Base-by-base conservation (phyloP, 2,113 vertebrate species). In the Edolisoma coerulescens region DNA sequence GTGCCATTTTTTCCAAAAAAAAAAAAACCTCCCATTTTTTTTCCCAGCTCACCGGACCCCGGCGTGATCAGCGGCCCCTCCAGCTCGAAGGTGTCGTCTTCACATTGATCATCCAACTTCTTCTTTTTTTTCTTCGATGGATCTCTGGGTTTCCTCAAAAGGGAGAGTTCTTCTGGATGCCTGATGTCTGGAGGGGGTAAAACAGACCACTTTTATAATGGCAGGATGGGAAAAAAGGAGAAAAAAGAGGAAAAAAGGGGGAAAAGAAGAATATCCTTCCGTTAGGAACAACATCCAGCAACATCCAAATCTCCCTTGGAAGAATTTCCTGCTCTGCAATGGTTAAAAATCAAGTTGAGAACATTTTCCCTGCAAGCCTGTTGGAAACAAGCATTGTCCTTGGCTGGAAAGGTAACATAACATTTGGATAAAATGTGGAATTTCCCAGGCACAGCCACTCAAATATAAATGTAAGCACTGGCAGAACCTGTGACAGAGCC, bases 71-170 rank as follows among this genome's bases (percentile, higher is more conserved):
- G 98, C 0, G 99, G 99, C 61, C 99, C 99, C 95, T 99, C 99
- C 90, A 99, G 94, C 95, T 99, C 99, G 45, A 99, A 97, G 28
- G 99, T 98, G 16, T 99, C 99, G 16, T 99, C 99, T 93, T 99
- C 99, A 6, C 93, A 97, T 28, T 99, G 99, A 78, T 99, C 99
- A 45, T 98, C 98, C 88, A 98, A 59, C 89, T 99, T 98, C 98
- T 99, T 99, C 98, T 99, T 99, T 98, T 99, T 99, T 97, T 99
- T 99, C 98, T 99, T 99, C 15, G 99, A 99, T 7, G 99, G 99
- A 97, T 99, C 99, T 93, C 99, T 98, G 81, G 99, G 99, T 97
- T 99, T 99, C 95, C 99, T 99, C 96, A 99, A 98, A 67, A 99
- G 98, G 84, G 99, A 99, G 68, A 99, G 98, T 93, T 99, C 99